Percentiles rank a stretch among this genome's conserved stretches.
Evolutionary conservation across 2,797 vertebrate genomes (phyloP).

Genomic region (Tinamus major): DNA sequence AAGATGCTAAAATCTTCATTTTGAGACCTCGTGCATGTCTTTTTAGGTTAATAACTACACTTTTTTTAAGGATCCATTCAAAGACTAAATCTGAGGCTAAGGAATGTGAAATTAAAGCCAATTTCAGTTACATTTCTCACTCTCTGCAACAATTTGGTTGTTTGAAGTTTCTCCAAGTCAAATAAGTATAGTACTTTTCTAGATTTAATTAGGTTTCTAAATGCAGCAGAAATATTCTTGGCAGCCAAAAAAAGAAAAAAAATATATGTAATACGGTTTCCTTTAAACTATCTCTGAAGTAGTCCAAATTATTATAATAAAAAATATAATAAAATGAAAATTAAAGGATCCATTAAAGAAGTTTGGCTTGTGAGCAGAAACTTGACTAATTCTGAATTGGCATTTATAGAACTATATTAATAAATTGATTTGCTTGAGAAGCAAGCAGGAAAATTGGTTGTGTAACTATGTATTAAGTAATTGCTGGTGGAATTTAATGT

Average conservation of each 20-base stretch:
- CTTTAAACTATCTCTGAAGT: not conserved
- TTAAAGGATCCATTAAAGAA: not conserved
- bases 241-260: not conserved
- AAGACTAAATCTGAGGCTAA: not conserved
- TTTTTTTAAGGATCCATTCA: not conserved
- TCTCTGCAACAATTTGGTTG: not conserved
- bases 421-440: constrained; percentile 15
- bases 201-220: not conserved
- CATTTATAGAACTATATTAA: constrained; percentile 24
- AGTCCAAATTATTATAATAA: not conserved
- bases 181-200: not conserved
- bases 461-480: constrained; percentile 7
- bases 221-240: not conserved
- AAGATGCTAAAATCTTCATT: not conserved
- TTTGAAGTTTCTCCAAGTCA: not conserved
- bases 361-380: not conserved
- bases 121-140: not conserved
- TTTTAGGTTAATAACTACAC: not conserved
- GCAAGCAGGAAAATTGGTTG: not conserved
- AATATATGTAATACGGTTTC: not conserved
- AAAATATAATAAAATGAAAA: not conserved
- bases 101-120: not conserved
- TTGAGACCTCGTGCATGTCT: not conserved
- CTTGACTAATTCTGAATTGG: not conserved
- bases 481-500: not conserved